Evolutionary conservation across 2,888 invertebrate species (phyloP), one percentile per base, ranked within the genome.

Genomic region (Anoncus sp.): DNA sequence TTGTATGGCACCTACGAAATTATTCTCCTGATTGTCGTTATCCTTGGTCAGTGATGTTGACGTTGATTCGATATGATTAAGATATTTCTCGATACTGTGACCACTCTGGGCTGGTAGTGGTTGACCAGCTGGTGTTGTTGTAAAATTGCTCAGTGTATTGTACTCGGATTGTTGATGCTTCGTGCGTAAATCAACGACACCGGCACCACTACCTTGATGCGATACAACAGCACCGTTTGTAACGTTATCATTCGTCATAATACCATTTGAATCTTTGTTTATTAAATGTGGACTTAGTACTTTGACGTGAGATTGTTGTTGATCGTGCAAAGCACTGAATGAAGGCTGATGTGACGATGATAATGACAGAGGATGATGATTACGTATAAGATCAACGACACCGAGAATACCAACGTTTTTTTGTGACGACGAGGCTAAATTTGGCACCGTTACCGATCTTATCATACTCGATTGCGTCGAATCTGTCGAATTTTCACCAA

Each of bases 171-270:
- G 86, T 82, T 83, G 92, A 79, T 94, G 92, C 87, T 96, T 96
- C 92, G 95, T 95, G 22, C 95, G 92, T 53, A 95, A 92, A 91
- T 95, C 95, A 74, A 95, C 94, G n/a, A 94, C 94, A 81, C 88
- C 90, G 3, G 89, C 87, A 16, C 87, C n/a, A n/a, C n/a, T n/a
- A n/a, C n/a, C 88, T 38, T 86, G 88, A 40, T 87, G 84, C 18
- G 59, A 24, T 18, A 63, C 40, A 0, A 53, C 45, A 12, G 47
- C 65, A n/a, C 77, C 73, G 70, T 72, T 83, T 20, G 84, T 79
- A 7, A 75, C 82, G 10, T 78, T 74, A 51, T 88, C 87, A 77
- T 77, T 79, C n/a, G 87, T 75, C 60, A 89, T 74, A 40, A 90
- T 87, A 51, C 85, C 49, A 79, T 82, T 88, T 10, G 85, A 62